These are phyloP conservation scores for Coleophora flavipennella DNA, from an alignment of 2,888 invertebrate genomes.

Conservation along the genomic window DNA sequence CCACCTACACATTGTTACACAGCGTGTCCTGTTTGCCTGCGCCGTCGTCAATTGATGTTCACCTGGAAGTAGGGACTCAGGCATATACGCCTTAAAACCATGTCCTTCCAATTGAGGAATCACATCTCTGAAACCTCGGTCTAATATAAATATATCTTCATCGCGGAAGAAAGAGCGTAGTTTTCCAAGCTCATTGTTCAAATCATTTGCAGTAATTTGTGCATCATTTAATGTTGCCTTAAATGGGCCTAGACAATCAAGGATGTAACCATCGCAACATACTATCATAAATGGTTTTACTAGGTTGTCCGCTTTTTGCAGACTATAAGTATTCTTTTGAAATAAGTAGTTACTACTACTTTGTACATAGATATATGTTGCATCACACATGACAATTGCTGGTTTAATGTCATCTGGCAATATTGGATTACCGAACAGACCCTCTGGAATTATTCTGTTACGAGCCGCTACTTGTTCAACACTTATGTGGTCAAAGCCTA, in stretches of 20 bases:
- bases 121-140: constrained; percentile 3
- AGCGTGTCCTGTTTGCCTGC: constrained; percentile 10
- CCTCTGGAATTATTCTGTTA: too few relatives aligned
- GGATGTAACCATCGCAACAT: constrained; percentile 10
- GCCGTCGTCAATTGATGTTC: constrained; percentile 6
- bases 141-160: constrained; percentile 5
- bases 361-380: constrained; percentile 5
- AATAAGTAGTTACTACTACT: constrained; percentile 6
- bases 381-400: constrained; percentile 6
- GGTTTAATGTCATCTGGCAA: not conserved
- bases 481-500: not conserved
- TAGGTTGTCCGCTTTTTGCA: constrained; percentile 12
- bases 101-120: not conserved
- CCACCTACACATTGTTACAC: constrained; percentile 9
- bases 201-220: constrained; percentile 4
- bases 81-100: not conserved
- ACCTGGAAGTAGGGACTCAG: not conserved
- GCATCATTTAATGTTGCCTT: constrained; percentile 10
- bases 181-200: not conserved
- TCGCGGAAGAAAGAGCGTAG: not conserved
- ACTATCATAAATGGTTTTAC: constrained; percentile 13
- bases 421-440: too few relatives aligned
- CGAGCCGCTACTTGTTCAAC: not conserved
- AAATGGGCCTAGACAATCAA: constrained; percentile 8
- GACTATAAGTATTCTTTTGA: constrained; percentile 9